Conservation (phyloP, 2,888 invertebrate species). For the Caenorhabditis sp. region DNA sequence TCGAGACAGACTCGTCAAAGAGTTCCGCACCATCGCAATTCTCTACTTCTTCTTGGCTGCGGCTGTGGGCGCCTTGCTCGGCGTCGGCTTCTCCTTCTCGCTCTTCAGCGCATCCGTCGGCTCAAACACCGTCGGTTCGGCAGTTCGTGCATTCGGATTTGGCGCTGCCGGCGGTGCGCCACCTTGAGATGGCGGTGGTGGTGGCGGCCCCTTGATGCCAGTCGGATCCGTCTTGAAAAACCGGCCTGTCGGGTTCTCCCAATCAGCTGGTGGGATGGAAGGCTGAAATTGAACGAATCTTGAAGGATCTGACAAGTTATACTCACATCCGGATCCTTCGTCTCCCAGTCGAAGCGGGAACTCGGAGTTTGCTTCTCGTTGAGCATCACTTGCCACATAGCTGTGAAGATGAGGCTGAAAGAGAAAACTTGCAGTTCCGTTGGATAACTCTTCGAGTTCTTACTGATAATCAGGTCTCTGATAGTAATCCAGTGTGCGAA, state of each 20-base stretch:
- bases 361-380: constrained; percentile 28
- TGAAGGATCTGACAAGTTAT: too few species aligned
- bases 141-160: too few species aligned
- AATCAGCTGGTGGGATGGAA: constrained; percentile 42
- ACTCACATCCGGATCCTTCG: constrained; percentile 33
- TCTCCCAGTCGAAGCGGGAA: constrained; percentile 56
- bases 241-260: constrained; percentile 53
- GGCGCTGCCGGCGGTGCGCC: constrained; percentile 24
- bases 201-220: constrained; percentile 43
- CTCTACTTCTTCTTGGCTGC: constrained; percentile 2
- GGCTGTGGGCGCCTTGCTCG: background rate
- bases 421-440: constrained; percentile 6
- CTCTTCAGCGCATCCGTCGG: constrained; percentile 19
- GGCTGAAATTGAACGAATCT: constrained; percentile 17
- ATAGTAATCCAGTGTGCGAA: constrained; percentile 71
- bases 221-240: constrained; percentile 42
- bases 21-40: too few species aligned
- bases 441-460: background rate
- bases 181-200: too few species aligned
- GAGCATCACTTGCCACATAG: constrained; percentile 53
- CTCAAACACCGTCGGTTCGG: too few species aligned
- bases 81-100: constrained; percentile 20
- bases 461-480: constrained; percentile 71
- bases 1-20: too few species aligned
- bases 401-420: constrained; percentile 57